Base-by-base conservation (phyloP, 2,797 vertebrate genomes). In the Myotis pilosus region DNA sequence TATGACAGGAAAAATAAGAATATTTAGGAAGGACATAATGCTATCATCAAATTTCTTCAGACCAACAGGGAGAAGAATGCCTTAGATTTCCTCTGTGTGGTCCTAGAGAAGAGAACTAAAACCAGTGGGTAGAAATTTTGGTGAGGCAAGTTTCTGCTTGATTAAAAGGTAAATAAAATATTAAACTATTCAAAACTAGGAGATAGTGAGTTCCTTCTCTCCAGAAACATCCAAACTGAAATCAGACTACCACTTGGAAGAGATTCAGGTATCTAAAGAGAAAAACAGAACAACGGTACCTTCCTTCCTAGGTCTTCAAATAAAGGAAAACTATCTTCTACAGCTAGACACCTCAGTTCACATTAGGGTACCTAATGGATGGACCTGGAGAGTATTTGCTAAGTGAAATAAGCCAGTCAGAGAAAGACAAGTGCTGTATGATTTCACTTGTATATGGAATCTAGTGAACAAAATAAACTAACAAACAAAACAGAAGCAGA, bases 121-220 rank as follows among this genome's bases (percentile, higher is more conserved):
- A 89, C 57, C 44, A 20, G 57, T 19, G 0, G 19, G 66, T 41
- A 60, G 49, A 86, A 69, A 8, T 60, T 53, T 64, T 10, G 22
- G 23, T 28, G 8, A n/a, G 28, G 12, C 53, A 91, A 81, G 25
- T 76, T 93, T 87, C 51, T 6, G 7, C 25, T 87, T 76, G 68
- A 94, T 53, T 71, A 85, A 84, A 86, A 55, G 30, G 47, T 78
- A 74, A 86, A 69, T 64, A 88, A 79, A 91, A 84, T 16, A 87
- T 64, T 2, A 71, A 83, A 84, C 47, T 66, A 55, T 47, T 33
- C 36, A 20, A 87, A 74, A 72, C 23, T 60, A 91, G 64, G 38
- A 79, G 12, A 33, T 33, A 20, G 17, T 57, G 33, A 90, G 88
- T 66, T 66, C 33, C 30, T 93, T 49, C 72, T 44, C 72, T 88